Base-by-base conservation (phyloP, 2,888 invertebrate genomes). In the Agriotes lineatus region DNA sequence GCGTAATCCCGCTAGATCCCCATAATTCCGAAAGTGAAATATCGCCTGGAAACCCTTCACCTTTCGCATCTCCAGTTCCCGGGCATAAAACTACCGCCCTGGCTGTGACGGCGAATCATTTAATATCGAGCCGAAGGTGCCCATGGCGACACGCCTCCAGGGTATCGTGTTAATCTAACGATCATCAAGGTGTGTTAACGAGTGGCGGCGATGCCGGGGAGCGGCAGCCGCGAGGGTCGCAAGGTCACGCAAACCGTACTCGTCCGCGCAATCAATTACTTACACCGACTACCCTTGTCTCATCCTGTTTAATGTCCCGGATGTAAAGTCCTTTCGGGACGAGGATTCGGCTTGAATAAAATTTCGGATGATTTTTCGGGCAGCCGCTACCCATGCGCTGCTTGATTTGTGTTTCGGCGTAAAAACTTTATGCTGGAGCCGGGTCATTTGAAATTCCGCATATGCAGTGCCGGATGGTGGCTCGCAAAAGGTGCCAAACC, bases 101-200 rank as follows among this genome's bases (percentile, higher is more conserved):
- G 12, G 14, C 5, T 39, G 12, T 39, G 10, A 39, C n/a, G 20
- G 12, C 18, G 30, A 56, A 56, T 37, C 37, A 37, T 30, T 50
- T 30, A 50, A 50, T 56, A 56, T 19, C 18, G 25, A 56, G 56
- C 25, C 45, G 19, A 19, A 45, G 39, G 19, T 25, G 50, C 22
- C 48, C 20, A 22, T 62, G 16, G 7, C 20, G 56, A 58, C 65
- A 69, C 60, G 54, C 69, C 69, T 48, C 20, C 30, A 37, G 56
- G 48, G 65, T 69, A 59, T 60, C 52, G 59, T 56, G 67, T 52
- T 69, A 69, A 69, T 69, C 69, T 56, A 42, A 48, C 33, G 37
- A 50, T 59, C 56, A 60, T 69, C 64, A 65, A 69, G 69, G 69
- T 69, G 69, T 65, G 69, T 69, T 69, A 69, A 69, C 69, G 64